A percentile compares a stretch with the other conserved stretches of the same genome.
Evolutionary conservation across 2,888 invertebrate species (phyloP).

Genomic region (Cryptocheilus praepositus): DNA sequence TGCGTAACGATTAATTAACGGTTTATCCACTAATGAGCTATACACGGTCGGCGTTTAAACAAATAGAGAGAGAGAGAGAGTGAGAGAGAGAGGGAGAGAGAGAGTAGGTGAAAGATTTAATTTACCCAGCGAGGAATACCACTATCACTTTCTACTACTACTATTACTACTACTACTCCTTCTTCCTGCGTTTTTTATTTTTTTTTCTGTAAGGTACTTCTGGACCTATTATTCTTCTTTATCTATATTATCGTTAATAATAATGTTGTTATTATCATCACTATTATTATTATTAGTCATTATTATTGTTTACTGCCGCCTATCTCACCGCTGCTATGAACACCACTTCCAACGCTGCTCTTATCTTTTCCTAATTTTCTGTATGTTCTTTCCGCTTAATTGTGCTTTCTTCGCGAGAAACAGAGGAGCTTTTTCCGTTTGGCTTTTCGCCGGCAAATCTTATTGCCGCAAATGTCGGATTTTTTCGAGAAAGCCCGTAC

Average conservation of each 20-base stretch:
- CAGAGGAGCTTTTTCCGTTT: too few relatives aligned
- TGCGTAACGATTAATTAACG: constrained; percentile 42
- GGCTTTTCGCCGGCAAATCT: too few relatives aligned
- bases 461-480: too few relatives aligned
- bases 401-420: too few relatives aligned
- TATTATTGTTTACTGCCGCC: neutral
- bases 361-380: neutral
- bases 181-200: neutral
- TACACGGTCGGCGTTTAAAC: too few relatives aligned
- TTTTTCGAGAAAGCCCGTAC: too few relatives aligned
- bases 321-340: neutral
- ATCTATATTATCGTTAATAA: neutral
- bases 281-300: constrained; percentile 2
- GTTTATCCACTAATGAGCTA: constrained; percentile 30
- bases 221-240: constrained; percentile 1
- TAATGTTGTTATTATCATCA: constrained; percentile 6
- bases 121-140: too few relatives aligned
- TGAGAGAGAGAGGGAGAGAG: constrained; percentile 4
- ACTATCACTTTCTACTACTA: neutral
- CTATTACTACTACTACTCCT: neutral
- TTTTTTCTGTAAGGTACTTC: constrained; percentile 3
- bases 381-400: neutral
- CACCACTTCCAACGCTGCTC: neutral
- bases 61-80: constrained; percentile 6
- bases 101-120: neutral